Evolutionary conservation across 64 coral and sea anemone genomes (phyloP).

Genomic region (Orbicella faveolata): DNA sequence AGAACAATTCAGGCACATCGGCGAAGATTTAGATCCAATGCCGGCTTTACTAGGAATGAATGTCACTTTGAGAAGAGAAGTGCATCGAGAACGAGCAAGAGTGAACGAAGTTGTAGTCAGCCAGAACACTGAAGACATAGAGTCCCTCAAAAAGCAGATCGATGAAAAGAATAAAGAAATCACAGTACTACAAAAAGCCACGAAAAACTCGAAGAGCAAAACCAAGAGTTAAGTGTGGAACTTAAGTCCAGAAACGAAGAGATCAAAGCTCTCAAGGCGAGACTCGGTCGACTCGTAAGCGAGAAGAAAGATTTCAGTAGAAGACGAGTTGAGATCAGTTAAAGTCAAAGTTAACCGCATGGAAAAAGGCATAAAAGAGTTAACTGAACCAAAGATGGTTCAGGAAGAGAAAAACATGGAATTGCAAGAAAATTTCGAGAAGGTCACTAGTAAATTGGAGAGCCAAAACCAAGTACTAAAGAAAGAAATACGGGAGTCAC

Average conservation of each 20-base stretch:
- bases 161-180: conserved; percentile 39
- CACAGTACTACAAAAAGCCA: background rate
- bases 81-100: conserved; percentile 4
- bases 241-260: conserved; percentile 28
- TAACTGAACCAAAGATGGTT: background rate
- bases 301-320: conserved; percentile 26
- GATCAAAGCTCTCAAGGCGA: conserved; percentile 13
- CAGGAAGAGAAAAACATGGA: conserved; percentile 28
- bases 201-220: conserved; percentile 27
- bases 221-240: conserved; percentile 17
- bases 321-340: conserved; percentile 33
- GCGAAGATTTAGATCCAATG: background rate
- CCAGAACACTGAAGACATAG: conserved; percentile 15
- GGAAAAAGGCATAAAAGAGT: conserved; percentile 26
- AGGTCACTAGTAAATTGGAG: background rate
- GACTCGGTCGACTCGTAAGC: conserved; percentile 33
- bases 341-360: conserved; percentile 17
- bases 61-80: background rate
- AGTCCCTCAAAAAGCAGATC: conserved; percentile 1
- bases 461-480: conserved; percentile 12
- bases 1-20: background rate
- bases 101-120: background rate
- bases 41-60: background rate
- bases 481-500: conserved; percentile 5
- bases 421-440: conserved; percentile 21